These are phyloP conservation scores for Rhagonycha fulva DNA, from an alignment of 2,888 invertebrate species.

Conservation along the genomic window DNA sequence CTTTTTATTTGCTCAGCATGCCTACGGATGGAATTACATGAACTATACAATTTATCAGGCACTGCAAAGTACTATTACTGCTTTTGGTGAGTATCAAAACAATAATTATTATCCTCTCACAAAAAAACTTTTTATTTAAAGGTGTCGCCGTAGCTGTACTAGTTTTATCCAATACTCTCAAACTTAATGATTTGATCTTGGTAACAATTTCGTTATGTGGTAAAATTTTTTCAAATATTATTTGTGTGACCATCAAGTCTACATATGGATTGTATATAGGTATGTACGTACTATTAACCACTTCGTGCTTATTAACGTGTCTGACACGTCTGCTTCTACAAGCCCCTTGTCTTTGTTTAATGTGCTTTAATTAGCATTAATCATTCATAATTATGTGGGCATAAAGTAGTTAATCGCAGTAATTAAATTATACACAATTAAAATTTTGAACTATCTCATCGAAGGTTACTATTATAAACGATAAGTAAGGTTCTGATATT, in stretches of 20 bases:
- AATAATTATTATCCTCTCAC: neutral
- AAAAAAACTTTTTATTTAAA: neutral
- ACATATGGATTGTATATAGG: neutral
- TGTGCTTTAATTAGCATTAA: too few relatives aligned
- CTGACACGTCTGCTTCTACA: too few relatives aligned
- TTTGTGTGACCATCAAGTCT: neutral
- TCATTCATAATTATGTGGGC: too few relatives aligned
- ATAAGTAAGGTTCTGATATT: too few relatives aligned
- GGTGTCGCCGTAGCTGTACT: neutral
- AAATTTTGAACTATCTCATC: too few relatives aligned
- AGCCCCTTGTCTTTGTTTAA: too few relatives aligned
- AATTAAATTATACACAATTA: too few relatives aligned
- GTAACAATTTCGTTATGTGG: neutral
- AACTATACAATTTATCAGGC: constrained; percentile 1
- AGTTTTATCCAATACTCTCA: neutral
- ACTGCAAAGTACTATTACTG: neutral
- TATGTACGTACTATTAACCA: neutral
- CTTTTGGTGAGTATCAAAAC: constrained; percentile 20
- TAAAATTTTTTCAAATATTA: neutral
- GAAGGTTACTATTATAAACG: too few relatives aligned
- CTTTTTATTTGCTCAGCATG: constrained; percentile 11
- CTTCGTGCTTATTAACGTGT: too few relatives aligned
- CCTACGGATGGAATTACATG: constrained; percentile 9
- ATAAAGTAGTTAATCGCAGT: too few relatives aligned
- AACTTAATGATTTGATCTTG: neutral